Conservation (phyloP, 2,797 vertebrate species). For the Macropodus opercularis region DNA sequence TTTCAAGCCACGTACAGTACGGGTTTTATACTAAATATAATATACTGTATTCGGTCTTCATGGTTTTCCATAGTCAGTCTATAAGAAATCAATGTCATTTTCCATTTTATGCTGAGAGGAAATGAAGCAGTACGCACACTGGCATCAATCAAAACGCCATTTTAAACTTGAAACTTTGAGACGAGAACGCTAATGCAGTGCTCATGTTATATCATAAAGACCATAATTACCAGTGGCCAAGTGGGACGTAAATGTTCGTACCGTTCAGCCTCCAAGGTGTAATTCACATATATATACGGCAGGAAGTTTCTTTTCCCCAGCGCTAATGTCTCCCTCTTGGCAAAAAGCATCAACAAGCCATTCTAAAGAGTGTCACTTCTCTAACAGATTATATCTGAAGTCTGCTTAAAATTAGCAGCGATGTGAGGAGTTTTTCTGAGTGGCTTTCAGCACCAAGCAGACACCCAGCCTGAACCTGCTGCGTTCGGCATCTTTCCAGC, state of each 20-base stretch:
- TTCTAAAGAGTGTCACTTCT: not conserved
- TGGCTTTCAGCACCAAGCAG: not conserved
- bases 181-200: slow-evolving; percentile 15
- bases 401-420: not conserved
- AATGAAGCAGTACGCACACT: slow-evolving; percentile 12
- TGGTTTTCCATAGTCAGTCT: not conserved
- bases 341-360: slow-evolving; percentile 10
- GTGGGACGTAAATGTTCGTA: slow-evolving; percentile 29
- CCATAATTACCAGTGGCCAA: slow-evolving; percentile 32
- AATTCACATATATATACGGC: slow-evolving; percentile 19
- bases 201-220: slow-evolving; percentile 25
- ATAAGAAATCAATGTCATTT: slow-evolving; percentile 16
- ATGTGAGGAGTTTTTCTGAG: slow-evolving; percentile 3
- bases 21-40: not conserved
- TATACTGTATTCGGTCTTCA: slow-evolving; percentile 3
- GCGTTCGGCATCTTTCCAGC: slow-evolving; percentile 21
- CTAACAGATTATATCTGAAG: not conserved
- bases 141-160: slow-evolving; percentile 29
- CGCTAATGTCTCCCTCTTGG: slow-evolving; percentile 17
- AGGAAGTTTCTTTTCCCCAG: slow-evolving; percentile 15
- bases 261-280: slow-evolving; percentile 23
- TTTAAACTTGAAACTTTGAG: slow-evolving; percentile 28
- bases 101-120: slow-evolving; percentile 15
- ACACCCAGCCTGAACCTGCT: slow-evolving; percentile 30
- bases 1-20: not conserved